Evolutionary conservation across 1,140 invertebrate species (phyloP), one percentile per base, ranked within the genome.

Genomic region (Olivierus martensii): DNA sequence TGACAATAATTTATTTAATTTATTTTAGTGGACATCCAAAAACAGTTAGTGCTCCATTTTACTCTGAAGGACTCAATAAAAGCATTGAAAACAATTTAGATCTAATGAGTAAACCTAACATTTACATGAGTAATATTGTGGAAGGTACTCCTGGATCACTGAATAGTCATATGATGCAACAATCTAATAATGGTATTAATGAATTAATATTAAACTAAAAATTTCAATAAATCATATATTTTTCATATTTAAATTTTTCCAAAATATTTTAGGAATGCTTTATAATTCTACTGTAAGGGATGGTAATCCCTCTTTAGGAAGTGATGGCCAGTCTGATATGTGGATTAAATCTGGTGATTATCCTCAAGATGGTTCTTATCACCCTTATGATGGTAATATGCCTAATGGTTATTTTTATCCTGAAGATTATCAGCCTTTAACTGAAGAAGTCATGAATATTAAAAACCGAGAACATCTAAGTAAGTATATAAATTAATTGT

Each of bases 41-140:
- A 46, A 81, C 86, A 65, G 82, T 87, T 3, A 76, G 86, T 2
- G 87, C 87, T 11, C 89, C 89, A 61, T 86, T 84, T 61, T 80
- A 82, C 14, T 77, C 80, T 19, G 78, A 79, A n/a, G 83, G 83
- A 5, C 87, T 91, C 69, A 91, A 91, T 67, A 91, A 91, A 44
- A 87, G 84, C 28, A 69, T 91, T 10, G 86, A 92, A 45, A 55
- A 46, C 18, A 38, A 39, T 6, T 35, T 49, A 19, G 58, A 61
- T 18, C 55, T 57, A 34, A 56, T 50, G 1, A 46, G 34, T 18
- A 61, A 61, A 55, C 39, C 48, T 50, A 39, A 42, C 49, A 45
- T 51, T 41, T 60, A 59, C 47, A 52, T 43, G 41, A 43, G 41
- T 43, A 28, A 28, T 28, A 28, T 28, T 28, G 28, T 28, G 28